These are phyloP conservation scores for Vidua chalybeata DNA, from an alignment of 2,113 vertebrate genomes.

Conservation along the genomic window DNA sequence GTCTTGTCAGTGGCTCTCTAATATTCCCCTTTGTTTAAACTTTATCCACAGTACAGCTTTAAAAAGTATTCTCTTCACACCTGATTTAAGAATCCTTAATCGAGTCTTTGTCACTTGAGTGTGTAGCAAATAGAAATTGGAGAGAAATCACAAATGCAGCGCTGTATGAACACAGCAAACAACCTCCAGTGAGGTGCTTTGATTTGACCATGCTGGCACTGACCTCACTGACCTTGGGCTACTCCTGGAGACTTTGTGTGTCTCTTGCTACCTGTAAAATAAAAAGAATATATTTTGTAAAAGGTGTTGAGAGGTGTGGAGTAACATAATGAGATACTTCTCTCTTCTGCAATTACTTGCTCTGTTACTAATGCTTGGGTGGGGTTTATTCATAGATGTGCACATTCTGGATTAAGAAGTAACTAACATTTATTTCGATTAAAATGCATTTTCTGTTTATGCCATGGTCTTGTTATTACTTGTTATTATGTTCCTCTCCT, in stretches of 20 bases:
- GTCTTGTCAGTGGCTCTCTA: not conserved
- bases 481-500: not conserved
- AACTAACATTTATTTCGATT: not conserved
- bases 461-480: not conserved
- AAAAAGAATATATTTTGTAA: not conserved
- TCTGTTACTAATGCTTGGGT: not conserved
- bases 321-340: not conserved
- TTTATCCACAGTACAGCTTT: not conserved
- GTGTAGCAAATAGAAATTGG: not conserved
- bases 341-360: not conserved
- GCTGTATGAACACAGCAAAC: not conserved
- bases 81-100: conserved; percentile 2
- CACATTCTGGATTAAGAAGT: not conserved
- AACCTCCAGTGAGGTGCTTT: not conserved
- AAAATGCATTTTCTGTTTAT: not conserved
- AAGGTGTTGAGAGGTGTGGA: not conserved
- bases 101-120: not conserved
- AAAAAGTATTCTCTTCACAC: not conserved
- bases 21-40: not conserved
- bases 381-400: not conserved
- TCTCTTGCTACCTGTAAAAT: not conserved
- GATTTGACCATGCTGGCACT: not conserved
- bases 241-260: not conserved
- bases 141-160: not conserved
- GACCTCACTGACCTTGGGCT: not conserved